Conservation (phyloP, 2,113 vertebrate genomes). For the Geothlypis trichas region DNA sequence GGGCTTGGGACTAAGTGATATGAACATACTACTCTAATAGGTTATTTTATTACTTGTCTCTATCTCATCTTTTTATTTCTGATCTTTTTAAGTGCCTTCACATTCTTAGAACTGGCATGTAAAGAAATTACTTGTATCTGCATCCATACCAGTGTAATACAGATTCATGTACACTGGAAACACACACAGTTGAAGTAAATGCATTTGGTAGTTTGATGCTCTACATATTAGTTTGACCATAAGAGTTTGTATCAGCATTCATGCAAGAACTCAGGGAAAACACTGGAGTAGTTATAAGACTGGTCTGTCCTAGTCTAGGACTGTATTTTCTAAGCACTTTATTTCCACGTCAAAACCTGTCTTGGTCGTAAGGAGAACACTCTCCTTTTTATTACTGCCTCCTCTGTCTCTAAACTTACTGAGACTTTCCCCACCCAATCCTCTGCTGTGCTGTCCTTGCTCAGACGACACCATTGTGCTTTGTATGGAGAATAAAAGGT, state of each 20-base stretch:
- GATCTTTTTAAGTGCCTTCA: not conserved
- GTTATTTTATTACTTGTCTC: not conserved
- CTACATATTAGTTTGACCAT: not conserved
- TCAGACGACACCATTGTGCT: not conserved
- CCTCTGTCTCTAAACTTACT: not conserved
- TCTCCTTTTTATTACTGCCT: not conserved
- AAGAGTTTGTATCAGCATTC: not conserved
- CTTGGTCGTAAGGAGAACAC: not conserved
- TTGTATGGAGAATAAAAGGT: not conserved
- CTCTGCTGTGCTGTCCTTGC: not conserved
- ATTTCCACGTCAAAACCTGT: not conserved
- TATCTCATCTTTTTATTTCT: not conserved
- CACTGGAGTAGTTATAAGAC: not conserved
- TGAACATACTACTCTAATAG: not conserved
- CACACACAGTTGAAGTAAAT: not conserved
- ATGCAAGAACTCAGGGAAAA: not conserved
- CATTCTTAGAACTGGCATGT: not conserved
- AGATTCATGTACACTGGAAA: not conserved
- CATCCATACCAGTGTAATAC: not conserved
- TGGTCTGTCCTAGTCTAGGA: not conserved
- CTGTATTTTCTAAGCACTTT: not conserved
- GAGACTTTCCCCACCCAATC: not conserved
- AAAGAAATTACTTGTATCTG: not conserved
- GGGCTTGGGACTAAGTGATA: not conserved
- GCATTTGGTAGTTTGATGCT: not conserved